Base-by-base conservation (phyloP, 2,797 vertebrate species). In the Prunella strophiata region DNA sequence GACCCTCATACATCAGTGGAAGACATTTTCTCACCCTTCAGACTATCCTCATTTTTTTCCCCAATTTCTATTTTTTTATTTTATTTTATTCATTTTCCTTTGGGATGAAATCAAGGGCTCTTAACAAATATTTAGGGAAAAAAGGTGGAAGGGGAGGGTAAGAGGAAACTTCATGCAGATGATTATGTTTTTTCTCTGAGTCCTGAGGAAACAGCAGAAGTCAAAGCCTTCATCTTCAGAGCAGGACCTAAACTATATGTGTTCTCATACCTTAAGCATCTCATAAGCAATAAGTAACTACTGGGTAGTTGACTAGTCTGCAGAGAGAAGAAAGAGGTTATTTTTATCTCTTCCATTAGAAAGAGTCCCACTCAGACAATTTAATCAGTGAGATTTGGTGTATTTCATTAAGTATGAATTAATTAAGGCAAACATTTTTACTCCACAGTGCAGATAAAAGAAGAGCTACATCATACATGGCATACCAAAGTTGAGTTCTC, bases 121-220 rank as follows among this genome's bases (percentile, higher is more conserved):
- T 20, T 34, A 32, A 82, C n/a, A 59, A 65, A 54, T 70, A 66
- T 34, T 38, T 16, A 34, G 21, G 20, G 19, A 30, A 79, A 75
- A 66, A 45, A 22, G 1, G 10, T 21, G 3, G 7, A 13, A 4
- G 8, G 2, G 2, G 3, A 48, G 1, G 5, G 10, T 22, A 61
- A 5, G 6, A 62, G 0, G 1, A 34, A 15, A 50, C 10, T 30
- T 77, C 13, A 34, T 47, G 34, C 5, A 85, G 25, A 8, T 52
- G 47, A 5, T 55, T 67, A 22, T 57, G 11, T 11, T 74, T 9
- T 2, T 57, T 89, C 9, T 75, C 29, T 50, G 29, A 77, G 48
- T 43, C 25, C 3, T 80, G 65, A 36, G 22, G 27, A 80, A 76
- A 66, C 8, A 70, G 7, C 36, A 36, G 12, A 78, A 54, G 6